phyloP scores from a whole-genome alignment of 2,888 invertebrate genomes.

The Bedellia somnulentella region DNA sequence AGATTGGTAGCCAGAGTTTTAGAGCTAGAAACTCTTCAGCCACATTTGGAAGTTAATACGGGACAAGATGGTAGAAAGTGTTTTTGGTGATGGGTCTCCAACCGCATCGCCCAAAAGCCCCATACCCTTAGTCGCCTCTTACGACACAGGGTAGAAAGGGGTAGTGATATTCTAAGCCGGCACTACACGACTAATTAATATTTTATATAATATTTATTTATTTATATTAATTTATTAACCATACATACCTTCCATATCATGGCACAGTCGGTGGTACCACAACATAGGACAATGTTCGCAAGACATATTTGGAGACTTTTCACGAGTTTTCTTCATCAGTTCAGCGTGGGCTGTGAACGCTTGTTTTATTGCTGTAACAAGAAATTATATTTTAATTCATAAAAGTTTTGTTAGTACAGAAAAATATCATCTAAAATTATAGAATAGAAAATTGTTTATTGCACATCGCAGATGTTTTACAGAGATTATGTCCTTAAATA shows the following conservation, averaged over 20 bases:
- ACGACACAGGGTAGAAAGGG: too few species aligned
- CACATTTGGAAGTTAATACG: too few species aligned
- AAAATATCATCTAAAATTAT: neutral
- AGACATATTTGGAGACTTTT: conserved; percentile 71
- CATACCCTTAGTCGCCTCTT: too few species aligned
- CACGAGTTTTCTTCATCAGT: conserved; percentile 54
- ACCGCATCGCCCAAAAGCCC: too few species aligned
- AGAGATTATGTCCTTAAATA: too few species aligned
- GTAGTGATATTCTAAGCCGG: too few species aligned
- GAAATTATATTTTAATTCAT: neutral
- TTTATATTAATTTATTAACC: neutral
- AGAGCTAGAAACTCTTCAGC: too few species aligned
- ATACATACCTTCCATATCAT: conserved; percentile 74
- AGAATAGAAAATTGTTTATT: neutral
- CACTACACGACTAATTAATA: too few species aligned
- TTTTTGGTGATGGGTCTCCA: too few species aligned
- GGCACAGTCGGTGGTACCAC: conserved; percentile 89
- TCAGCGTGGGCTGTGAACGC: conserved; percentile 68
- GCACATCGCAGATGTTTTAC: too few species aligned
- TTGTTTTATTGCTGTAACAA: conserved; percentile 71
- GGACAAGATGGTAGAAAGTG: too few species aligned
- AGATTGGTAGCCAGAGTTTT: too few species aligned
- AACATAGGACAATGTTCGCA: conserved; percentile 96
- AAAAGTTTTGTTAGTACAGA: neutral
- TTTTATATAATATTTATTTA: neutral